Evolutionary conservation across 2,113 vertebrate genomes (phyloP).

Genomic region (Sapayoa aenigma): DNA sequence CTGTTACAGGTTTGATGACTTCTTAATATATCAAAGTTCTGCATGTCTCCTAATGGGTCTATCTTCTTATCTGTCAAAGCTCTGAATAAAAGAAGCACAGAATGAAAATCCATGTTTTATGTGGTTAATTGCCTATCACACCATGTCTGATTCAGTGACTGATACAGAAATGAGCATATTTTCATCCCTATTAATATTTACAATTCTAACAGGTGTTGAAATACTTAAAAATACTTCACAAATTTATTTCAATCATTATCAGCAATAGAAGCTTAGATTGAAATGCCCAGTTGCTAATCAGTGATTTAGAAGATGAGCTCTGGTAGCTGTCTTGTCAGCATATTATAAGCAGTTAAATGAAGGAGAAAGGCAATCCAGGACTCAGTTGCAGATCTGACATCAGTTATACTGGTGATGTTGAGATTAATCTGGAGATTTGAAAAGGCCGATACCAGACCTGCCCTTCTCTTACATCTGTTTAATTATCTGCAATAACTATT

Average conservation of each 20-base stretch:
- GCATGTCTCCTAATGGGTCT: neutral
- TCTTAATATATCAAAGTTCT: neutral
- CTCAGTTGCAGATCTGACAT: neutral
- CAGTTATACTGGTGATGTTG: neutral
- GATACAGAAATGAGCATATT: neutral
- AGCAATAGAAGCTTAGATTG: neutral
- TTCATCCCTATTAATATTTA: neutral
- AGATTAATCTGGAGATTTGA: constrained; percentile 60
- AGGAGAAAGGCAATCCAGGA: neutral
- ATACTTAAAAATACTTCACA: neutral
- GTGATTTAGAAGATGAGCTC: neutral
- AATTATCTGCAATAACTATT: constrained; percentile 65
- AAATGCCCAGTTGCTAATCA: neutral
- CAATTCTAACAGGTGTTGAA: neutral
- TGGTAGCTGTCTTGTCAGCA: neutral
- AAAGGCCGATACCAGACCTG: constrained; percentile 51
- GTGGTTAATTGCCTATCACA: neutral
- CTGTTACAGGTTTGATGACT: neutral
- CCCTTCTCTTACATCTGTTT: constrained; percentile 57
- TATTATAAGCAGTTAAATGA: constrained; percentile 7
- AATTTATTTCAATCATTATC: neutral
- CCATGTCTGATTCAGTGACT: neutral
- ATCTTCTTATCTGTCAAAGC: neutral
- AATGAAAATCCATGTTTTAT: neutral
- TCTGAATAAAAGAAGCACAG: neutral